phyloP scores from a whole-genome alignment of 1,140 invertebrate species.

The Drosophila obscura region DNA sequence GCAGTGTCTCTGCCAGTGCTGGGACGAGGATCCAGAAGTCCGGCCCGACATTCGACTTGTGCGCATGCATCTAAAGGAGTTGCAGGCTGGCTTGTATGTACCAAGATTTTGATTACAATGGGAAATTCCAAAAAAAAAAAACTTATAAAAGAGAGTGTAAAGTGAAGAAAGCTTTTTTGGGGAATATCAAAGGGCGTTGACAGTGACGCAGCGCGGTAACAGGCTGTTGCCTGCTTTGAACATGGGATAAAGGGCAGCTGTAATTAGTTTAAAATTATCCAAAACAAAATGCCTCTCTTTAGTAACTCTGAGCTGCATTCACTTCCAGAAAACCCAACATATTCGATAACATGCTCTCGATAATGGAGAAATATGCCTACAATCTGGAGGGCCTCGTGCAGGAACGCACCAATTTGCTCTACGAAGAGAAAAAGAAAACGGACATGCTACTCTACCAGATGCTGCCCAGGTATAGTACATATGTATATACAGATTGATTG shows the following conservation, averaged over 20 bases:
- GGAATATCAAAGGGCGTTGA: no score
- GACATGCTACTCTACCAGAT: constrained; percentile 95
- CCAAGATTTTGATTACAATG: constrained; percentile 1
- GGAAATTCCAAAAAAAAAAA: not conserved
- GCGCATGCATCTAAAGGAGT: constrained; percentile 89
- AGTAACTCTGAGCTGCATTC: not conserved
- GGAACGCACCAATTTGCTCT: constrained; percentile 94
- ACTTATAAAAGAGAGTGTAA: no score
- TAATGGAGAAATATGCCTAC: constrained; percentile 97
- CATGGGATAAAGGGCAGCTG: not conserved
- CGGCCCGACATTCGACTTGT: constrained; percentile 92
- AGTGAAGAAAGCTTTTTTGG: no score
- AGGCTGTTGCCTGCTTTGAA: no score
- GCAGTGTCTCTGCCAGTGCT: constrained; percentile 92
- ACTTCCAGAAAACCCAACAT: constrained; percentile 92
- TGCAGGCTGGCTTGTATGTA: constrained; percentile 90
- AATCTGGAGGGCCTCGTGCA: constrained; percentile 95
- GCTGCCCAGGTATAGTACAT: constrained; percentile 90
- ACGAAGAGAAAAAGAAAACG: constrained; percentile 96
- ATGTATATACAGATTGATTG: not conserved
- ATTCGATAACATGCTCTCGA: constrained; percentile 97
- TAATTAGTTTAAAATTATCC: not conserved
- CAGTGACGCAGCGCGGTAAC: no score
- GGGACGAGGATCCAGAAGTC: constrained; percentile 93
- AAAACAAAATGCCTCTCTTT: not conserved